These are phyloP conservation scores for Phymorhynchus buccinoides DNA, from an alignment of 1,140 invertebrate species.

Conservation along the genomic window DNA sequence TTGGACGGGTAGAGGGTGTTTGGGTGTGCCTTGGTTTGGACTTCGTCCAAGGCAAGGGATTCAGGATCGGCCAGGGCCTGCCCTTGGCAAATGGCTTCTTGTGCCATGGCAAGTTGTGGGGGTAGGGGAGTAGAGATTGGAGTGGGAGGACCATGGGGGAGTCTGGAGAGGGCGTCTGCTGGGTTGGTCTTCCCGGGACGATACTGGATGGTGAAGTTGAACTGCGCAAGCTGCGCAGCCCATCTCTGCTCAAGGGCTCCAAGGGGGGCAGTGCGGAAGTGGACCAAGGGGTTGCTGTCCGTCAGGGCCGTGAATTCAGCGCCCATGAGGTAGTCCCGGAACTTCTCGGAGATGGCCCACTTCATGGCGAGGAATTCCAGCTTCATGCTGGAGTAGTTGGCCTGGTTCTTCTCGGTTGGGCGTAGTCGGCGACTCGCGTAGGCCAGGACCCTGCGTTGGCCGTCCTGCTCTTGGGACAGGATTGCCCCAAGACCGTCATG, in stretches of 20 bases:
- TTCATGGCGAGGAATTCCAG: slow-evolving; percentile 27
- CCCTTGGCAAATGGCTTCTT: too few relatives aligned
- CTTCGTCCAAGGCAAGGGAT: too few relatives aligned
- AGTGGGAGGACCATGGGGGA: background rate
- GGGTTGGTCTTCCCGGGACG: slow-evolving; percentile 1
- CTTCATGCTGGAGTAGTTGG: slow-evolving; percentile 25
- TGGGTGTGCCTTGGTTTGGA: too few relatives aligned
- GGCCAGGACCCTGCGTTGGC: slow-evolving; percentile 44
- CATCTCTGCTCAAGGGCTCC: slow-evolving; percentile 28
- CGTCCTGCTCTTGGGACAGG: slow-evolving; percentile 53
- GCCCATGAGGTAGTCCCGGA: background rate
- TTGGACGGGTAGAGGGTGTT: background rate
- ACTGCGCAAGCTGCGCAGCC: slow-evolving; percentile 35
- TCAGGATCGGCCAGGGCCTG: too few relatives aligned
- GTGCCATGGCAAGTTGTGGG: too few relatives aligned
- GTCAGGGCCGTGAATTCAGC: background rate
- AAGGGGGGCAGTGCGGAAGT: background rate
- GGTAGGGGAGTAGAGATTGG: too few relatives aligned
- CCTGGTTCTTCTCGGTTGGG: slow-evolving; percentile 15
- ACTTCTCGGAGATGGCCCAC: slow-evolving; percentile 17
- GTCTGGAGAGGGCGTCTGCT: slow-evolving; percentile 4
- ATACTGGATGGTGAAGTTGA: slow-evolving; percentile 19
- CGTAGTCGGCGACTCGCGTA: slow-evolving; percentile 43
- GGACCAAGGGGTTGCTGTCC: background rate
- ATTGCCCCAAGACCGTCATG: slow-evolving; percentile 54